Conservation (phyloP, 1,140 invertebrate species). For the Pteromalus puparum region DNA sequence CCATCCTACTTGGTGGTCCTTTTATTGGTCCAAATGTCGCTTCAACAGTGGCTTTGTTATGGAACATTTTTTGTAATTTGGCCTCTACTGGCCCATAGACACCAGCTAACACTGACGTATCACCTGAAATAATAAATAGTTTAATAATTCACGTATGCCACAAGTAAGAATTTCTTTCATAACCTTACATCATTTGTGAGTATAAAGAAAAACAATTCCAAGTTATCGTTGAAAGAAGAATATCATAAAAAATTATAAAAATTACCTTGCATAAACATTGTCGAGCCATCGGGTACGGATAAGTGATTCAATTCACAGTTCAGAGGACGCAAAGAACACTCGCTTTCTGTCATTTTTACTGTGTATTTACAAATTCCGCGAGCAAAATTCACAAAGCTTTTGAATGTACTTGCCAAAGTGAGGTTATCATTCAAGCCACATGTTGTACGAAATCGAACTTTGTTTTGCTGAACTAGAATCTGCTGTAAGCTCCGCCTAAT, state of each 20-base stretch:
- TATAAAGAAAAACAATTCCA: constrained; percentile 17
- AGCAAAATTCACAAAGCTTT: neutral
- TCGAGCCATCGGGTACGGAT: constrained; percentile 84
- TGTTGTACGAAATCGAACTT: neutral
- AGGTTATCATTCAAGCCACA: constrained; percentile 17
- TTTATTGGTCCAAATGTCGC: constrained; percentile 85
- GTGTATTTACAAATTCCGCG: neutral
- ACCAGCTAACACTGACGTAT: constrained; percentile 85
- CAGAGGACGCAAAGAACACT: constrained; percentile 68
- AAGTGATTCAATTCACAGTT: constrained; percentile 83
- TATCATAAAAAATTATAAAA: constrained; percentile 15
- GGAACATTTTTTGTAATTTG: constrained; percentile 84
- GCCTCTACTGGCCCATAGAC: constrained; percentile 91
- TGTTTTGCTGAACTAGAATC: neutral
- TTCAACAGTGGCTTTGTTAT: constrained; percentile 87
- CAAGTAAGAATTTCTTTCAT: too few species aligned
- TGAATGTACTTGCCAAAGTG: neutral
- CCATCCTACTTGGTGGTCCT: constrained; percentile 81
- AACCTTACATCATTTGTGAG: neutral
- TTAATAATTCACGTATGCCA: neutral
- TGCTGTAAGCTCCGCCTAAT: neutral
- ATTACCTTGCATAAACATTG: constrained; percentile 82
- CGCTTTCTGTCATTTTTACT: constrained; percentile 53
- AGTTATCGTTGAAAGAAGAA: neutral
- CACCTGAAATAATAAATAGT: constrained; percentile 76